These are phyloP conservation scores for Haliclona indistincta DNA, from an alignment of 37 sponge, comb jelly and placozoan genomes.

Conservation along the genomic window DNA sequence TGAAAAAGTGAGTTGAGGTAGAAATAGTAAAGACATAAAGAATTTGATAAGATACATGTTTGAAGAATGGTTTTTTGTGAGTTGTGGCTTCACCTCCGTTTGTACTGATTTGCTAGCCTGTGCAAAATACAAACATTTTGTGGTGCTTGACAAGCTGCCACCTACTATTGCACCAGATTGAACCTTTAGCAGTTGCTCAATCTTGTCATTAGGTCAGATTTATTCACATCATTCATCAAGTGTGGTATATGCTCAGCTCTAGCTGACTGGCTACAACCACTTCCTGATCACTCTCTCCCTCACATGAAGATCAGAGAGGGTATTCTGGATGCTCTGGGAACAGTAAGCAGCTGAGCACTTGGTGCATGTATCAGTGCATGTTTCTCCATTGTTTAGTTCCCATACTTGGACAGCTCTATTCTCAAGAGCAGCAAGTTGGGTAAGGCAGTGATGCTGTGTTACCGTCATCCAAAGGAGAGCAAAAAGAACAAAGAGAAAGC, in stretches of 20 bases:
- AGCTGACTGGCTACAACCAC: constrained; percentile 91
- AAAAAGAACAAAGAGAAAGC: constrained; percentile 88
- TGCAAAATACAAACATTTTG: no score
- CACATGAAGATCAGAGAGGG: constrained; percentile 86
- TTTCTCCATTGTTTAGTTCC: constrained; percentile 38
- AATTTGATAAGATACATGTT: neutral
- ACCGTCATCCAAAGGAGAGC: constrained; percentile 92
- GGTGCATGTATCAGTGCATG: neutral
- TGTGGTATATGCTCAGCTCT: constrained; percentile 75
- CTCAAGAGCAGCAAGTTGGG: constrained; percentile 94
- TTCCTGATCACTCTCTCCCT: constrained; percentile 97
- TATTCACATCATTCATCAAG: constrained; percentile 71
- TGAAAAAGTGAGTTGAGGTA: constrained; percentile 62
- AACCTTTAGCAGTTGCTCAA: no score
- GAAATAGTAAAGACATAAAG: neutral
- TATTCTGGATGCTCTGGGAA: constrained; percentile 62
- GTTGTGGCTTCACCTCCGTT: no score
- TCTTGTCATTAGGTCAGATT: constrained; percentile 67
- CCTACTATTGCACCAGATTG: no score
- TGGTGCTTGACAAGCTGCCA: no score
- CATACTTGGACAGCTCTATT: constrained; percentile 58
- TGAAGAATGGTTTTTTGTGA: no score
- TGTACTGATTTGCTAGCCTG: no score
- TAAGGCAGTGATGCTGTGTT: constrained; percentile 95
- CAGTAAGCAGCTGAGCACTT: constrained; percentile 35